Evolutionary conservation across 2,888 invertebrate species (phyloP), one percentile per base, ranked within the genome.

Genomic region (Romanomermis culicivorax): DNA sequence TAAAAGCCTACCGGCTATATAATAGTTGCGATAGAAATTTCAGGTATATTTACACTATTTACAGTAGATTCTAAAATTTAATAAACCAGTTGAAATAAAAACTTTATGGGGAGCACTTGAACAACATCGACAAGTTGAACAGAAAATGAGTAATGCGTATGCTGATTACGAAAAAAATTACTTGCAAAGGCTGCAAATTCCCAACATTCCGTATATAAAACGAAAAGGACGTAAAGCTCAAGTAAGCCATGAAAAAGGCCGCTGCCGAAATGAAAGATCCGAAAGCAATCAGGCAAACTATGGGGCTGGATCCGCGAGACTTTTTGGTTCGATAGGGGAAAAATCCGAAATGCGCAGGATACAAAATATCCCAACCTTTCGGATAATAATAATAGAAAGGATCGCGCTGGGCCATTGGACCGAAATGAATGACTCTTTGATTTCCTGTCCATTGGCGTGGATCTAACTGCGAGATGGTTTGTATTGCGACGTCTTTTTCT

Each of bases 311-410:
- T 11, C 68, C 68, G n/a, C 68, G 67, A 53, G 66, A 68, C 55
- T 66, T 68, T 30, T 65, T 67, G 27, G 68, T 68, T 54, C 68
- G 58, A 52, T 68, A 68, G 2, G 68, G 68, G 45, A 68, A 68
- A 57, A 68, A 68, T 29, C 68, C 68, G 56, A 68, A 68, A 2
- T 62, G 61, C 0, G 68, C 68, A 26, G 68, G 68, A 58, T 68
- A 68, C 20, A 68, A 57, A 17, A 66, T 62, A 53, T 68, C 68
- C 68, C 68, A 68, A 14, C 68, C 67, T 57, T 68, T 68, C 2
- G 67, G 67, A 55, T 67, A 67, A 52, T 66, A 67, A 53, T 65
- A 65, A 56, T 67, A 68, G 58, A 63, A 68, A 1, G 67, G 67
- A 57, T 68, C 68, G 17, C 68, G 55, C 47, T 65, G 64, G 11